These are phyloP conservation scores for Boulengerochromis microlepis DNA, from an alignment of 2,113 vertebrate genomes.

Conservation along the genomic window DNA sequence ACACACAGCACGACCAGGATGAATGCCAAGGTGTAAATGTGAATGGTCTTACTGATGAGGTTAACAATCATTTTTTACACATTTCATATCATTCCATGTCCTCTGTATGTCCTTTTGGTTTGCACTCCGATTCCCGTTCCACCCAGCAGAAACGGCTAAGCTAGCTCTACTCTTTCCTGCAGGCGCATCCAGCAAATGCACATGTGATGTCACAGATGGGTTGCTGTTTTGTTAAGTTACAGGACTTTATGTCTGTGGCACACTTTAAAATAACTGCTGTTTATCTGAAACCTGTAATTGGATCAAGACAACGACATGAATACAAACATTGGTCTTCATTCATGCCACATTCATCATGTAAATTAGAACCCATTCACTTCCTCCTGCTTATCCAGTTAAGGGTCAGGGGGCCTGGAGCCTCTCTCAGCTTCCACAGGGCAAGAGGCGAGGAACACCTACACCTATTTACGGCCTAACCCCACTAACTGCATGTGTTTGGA, in stretches of 20 bases:
- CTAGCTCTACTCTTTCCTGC: background rate
- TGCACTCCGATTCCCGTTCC: background rate
- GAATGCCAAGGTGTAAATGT: background rate
- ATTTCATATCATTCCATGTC: background rate
- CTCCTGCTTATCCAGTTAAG: background rate
- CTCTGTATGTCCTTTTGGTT: background rate
- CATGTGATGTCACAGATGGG: background rate
- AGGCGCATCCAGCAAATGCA: background rate
- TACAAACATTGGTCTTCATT: background rate
- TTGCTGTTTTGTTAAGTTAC: background rate
- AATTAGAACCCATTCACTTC: background rate
- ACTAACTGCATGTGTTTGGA: background rate
- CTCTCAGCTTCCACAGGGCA: background rate
- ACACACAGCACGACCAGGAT: background rate
- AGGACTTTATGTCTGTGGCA: background rate
- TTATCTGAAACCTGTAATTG: background rate
- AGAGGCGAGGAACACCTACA: background rate
- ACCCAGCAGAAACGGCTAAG: background rate
- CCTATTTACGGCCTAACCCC: background rate
- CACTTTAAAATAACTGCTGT: background rate
- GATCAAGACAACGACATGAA: background rate
- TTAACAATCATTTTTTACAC: background rate
- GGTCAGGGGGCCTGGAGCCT: background rate
- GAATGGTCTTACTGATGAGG: background rate
- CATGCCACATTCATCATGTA: background rate